Evolutionary conservation across 2,888 invertebrate species (phyloP), one percentile per base, ranked within the genome.

Genomic region (Macropis europaea): DNA sequence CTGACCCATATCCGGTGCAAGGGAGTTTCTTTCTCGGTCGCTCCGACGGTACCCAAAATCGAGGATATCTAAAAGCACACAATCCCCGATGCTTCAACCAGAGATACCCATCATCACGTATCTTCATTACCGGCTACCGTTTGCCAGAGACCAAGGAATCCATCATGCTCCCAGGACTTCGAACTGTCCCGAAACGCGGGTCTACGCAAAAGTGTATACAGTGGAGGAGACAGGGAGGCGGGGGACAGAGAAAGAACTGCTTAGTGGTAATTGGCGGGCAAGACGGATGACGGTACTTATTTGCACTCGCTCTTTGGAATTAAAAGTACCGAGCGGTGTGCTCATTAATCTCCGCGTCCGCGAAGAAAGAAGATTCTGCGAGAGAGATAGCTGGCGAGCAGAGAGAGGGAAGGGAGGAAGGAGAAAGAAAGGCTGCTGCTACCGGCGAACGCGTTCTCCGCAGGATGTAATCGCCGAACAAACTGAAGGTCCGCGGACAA

Each of bases 201-300:
- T 62, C 34, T 45, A 24, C 54, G 72, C 40, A 34, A 62, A 52
- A 38, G 24, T 28, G 38, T 24, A 17, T 15, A 11, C 13, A 19
- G 15, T 11, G 38, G 26, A 26, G 38, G 64, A 63, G 59, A 48
- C 2, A 34, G 43, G 11, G 30, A 52, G 17, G 17, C 36, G 40
- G 38, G n/a, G 30, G 32, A 69, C 36, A 48, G 42, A 73, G 68
- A 48, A 60, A 62, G 73, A 71, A 68, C 54, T 61, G 57, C 73
- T 71, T 75, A 62, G 82, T 82, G 82, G 83, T 89, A 89, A 89
- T 89, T 89, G 88, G 86, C 85, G 84, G 83, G 67, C 83, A 88
- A 89, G 88, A 89, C 86, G 86, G 83, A 89, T 89, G 87, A 79
- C 80, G 84, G 86, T 86, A 85, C 85, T 89, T 89, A 89, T 88